Evolutionary conservation across 2,113 vertebrate species (phyloP).

Genomic region (Prietella phreatophila): DNA sequence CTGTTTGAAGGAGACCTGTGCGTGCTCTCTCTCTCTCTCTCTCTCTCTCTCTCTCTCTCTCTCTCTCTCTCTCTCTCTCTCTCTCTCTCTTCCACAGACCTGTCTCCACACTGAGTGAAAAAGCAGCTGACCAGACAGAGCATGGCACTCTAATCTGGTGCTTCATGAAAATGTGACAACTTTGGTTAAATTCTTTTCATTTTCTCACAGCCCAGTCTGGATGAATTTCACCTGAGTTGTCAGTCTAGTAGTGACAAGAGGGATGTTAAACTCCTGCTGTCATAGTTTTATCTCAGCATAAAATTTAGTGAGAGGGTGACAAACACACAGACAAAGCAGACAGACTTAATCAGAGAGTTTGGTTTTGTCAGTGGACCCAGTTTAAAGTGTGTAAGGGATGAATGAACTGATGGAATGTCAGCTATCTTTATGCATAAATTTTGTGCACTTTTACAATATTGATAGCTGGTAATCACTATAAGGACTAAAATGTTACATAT

Average conservation of each 20-base stretch:
- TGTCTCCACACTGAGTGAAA: constrained; percentile 5
- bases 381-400: background rate
- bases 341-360: background rate
- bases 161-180: constrained; percentile 20
- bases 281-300: background rate
- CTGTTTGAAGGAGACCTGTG: background rate
- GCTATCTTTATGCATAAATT: background rate
- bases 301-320: background rate
- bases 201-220: background rate
- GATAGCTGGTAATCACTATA: background rate
- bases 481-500: background rate
- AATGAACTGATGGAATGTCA: background rate
- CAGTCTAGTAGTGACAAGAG: constrained; percentile 62
- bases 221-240: constrained; percentile 23
- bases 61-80: background rate
- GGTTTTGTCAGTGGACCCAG: background rate
- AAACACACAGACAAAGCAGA: background rate
- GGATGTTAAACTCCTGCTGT: constrained; percentile 9
- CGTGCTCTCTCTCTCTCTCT: too few relatives aligned
- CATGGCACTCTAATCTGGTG: background rate
- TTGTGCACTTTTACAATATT: background rate
- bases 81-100: background rate
- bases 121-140: background rate
- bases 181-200: background rate
- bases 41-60: background rate